phyloP scores from a whole-genome alignment of 1,140 invertebrate genomes.

The Orussus abietinus region DNA sequence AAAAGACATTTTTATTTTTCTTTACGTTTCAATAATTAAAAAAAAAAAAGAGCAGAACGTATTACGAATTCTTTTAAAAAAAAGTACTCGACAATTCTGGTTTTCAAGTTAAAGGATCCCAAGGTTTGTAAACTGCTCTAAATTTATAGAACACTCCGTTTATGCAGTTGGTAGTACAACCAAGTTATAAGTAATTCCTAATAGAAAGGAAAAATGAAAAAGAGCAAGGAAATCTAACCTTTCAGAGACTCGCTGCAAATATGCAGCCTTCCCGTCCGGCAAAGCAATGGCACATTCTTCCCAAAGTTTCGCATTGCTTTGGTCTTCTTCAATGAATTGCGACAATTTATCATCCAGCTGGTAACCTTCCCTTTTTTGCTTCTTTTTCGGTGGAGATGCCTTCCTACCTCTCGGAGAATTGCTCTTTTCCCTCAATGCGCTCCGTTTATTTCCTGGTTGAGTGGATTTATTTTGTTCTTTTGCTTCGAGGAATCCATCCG shows the following conservation, averaged over 20 bases:
- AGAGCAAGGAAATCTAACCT: constrained; percentile 51
- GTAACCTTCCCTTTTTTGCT: constrained; percentile 50
- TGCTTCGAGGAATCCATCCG: constrained; percentile 73
- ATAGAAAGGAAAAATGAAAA: too few species aligned
- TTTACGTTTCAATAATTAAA: constrained; percentile 2
- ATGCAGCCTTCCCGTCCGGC: constrained; percentile 47
- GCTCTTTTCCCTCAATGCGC: constrained; percentile 21
- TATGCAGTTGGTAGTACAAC: too few species aligned
- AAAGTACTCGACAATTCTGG: constrained; percentile 3
- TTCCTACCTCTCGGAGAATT: constrained; percentile 26
- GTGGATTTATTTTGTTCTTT: constrained; percentile 52
- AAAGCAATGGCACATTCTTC: constrained; percentile 53
- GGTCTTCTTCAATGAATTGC: constrained; percentile 60
- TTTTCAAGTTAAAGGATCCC: constrained; percentile 3
- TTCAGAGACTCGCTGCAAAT: constrained; percentile 29
- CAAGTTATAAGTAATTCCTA: too few species aligned
- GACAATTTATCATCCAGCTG: constrained; percentile 51
- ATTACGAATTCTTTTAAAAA: too few species aligned
- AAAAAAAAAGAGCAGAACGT: constrained; percentile 8
- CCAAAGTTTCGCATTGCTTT: constrained; percentile 67
- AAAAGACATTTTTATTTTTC: too few species aligned
- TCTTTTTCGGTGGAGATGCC: constrained; percentile 32
- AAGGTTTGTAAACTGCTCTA: too few species aligned
- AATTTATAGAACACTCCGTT: too few species aligned
- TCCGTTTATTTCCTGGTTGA: constrained; percentile 35